Base-by-base conservation (phyloP, 2,888 invertebrate genomes). In the Dryadula phaetusa region DNA sequence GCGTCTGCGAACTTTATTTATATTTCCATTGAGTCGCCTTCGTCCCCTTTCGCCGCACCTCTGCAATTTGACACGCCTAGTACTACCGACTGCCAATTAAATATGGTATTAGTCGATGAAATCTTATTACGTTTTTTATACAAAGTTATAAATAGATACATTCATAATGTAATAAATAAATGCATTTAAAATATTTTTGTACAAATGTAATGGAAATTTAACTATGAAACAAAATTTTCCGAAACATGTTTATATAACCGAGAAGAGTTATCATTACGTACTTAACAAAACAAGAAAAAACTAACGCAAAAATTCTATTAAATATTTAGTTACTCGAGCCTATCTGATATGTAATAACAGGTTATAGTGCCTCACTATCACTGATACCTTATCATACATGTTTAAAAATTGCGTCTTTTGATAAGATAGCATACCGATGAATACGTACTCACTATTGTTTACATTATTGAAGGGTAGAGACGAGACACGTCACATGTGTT, bases 1-100 rank as follows among this genome's bases (percentile, higher is more conserved):
- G 71, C 76, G 86, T 82, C 82, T 82, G 80, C 74, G 68, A 70
- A 78, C 74, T 83, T 80, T 86, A 84, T 87, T 86, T 85, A 84
- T 83, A 85, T 83, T 84, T 85, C 82, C 84, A 86, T 86, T 87
- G 81, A 86, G 76, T 71, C 71, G 72, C 64, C 62, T 49, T 74
- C 74, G 70, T 69, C 77, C 64, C 72, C 70, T 64, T 72, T 74
- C 74, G 70, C 74, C 70, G 73, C 74, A 69, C 73, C 74, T 69
- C 71, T 70, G 72, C 69, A 68, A 72, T 72, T 56, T 64, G 66
- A 69, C 68, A 71, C 68, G 63, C 68, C 70, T 61, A 54, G 56
- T 56, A 56, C 56, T 40, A 40, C 56, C 22, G 40, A 1, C 37
- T 22, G 37, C 40, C 56, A 40, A 22, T 40, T 40, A 40, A 56